Evolutionary conservation across 2,888 invertebrate genomes (phyloP).

Genomic region (Helleia helle): DNA sequence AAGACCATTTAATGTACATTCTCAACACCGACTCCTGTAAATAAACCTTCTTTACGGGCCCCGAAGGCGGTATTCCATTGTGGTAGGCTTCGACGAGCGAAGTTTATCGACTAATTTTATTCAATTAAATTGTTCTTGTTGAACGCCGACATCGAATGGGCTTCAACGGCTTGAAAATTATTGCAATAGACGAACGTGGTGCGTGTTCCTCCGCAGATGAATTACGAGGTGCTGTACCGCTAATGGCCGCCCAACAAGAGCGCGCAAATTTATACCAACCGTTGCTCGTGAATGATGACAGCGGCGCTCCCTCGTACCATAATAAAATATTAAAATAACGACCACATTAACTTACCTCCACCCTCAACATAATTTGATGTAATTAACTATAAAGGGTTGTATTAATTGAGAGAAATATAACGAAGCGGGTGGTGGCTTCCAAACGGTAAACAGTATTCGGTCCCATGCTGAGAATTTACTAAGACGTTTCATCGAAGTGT

Average conservation of each 20-base stretch:
- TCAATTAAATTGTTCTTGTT: constrained; percentile 67
- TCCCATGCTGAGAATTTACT: constrained; percentile 56
- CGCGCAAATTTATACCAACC: constrained; percentile 32
- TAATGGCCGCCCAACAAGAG: constrained; percentile 26
- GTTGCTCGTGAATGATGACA: constrained; percentile 19
- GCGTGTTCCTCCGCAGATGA: constrained; percentile 32
- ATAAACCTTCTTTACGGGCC: constrained; percentile 57
- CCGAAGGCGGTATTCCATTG: constrained; percentile 64
- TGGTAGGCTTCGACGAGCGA: constrained; percentile 49
- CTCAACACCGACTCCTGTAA: constrained; percentile 49
- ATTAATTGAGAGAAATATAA: constrained; percentile 28
- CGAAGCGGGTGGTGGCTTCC: constrained; percentile 48
- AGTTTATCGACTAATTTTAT: constrained; percentile 73
- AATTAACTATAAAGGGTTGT: constrained; percentile 32
- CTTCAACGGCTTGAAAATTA: constrained; percentile 60
- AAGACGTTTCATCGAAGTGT: constrained; percentile 59
- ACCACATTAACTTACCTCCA: constrained; percentile 2
- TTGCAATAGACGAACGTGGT: constrained; percentile 53
- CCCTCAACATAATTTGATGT: background rate
- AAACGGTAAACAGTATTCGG: constrained; percentile 47
- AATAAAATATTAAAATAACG: constrained; percentile 1
- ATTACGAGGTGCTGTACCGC: constrained; percentile 33
- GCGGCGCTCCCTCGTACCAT: constrained; percentile 10
- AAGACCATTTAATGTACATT: constrained; percentile 57
- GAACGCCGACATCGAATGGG: constrained; percentile 37